Conservation (phyloP, 2,797 vertebrate species). For the Tenualosa ilisha region DNA sequence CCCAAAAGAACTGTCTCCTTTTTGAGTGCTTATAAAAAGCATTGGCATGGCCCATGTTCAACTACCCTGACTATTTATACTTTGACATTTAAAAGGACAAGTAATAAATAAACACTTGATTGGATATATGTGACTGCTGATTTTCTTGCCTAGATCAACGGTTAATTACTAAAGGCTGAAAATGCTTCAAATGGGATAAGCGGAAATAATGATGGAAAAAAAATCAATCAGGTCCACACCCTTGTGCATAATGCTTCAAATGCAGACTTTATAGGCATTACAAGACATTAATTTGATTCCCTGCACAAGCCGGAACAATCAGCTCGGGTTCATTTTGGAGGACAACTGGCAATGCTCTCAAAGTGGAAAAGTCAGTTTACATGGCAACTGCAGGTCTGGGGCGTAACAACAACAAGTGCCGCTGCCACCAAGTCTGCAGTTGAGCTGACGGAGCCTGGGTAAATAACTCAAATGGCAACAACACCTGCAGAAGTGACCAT, state of each 20-base stretch:
- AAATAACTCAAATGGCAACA: slow-evolving; percentile 31
- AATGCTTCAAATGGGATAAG: slow-evolving; percentile 50
- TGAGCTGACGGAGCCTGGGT: slow-evolving; percentile 40
- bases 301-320: slow-evolving; percentile 65
- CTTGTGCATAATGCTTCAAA: slow-evolving; percentile 60
- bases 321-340: slow-evolving; percentile 62
- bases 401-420: slow-evolving; percentile 58
- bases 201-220: slow-evolving; percentile 67
- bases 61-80: background rate
- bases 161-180: slow-evolving; percentile 66
- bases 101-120: slow-evolving; percentile 48
- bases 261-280: slow-evolving; percentile 63
- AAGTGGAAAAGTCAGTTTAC: slow-evolving; percentile 68
- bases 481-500: slow-evolving; percentile 29
- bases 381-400: slow-evolving; percentile 65
- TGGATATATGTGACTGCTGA: slow-evolving; percentile 48
- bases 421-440: slow-evolving; percentile 45
- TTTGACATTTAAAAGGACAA: background rate
- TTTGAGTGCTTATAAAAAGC: background rate
- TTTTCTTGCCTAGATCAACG: slow-evolving; percentile 63
- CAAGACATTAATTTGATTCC: slow-evolving; percentile 66
- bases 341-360: slow-evolving; percentile 55
- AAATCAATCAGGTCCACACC: slow-evolving; percentile 61
- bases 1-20: slow-evolving; percentile 4
- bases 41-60: background rate